Conservation (phyloP, 2,113 vertebrate genomes). For the Cephalophus harveyi region DNA sequence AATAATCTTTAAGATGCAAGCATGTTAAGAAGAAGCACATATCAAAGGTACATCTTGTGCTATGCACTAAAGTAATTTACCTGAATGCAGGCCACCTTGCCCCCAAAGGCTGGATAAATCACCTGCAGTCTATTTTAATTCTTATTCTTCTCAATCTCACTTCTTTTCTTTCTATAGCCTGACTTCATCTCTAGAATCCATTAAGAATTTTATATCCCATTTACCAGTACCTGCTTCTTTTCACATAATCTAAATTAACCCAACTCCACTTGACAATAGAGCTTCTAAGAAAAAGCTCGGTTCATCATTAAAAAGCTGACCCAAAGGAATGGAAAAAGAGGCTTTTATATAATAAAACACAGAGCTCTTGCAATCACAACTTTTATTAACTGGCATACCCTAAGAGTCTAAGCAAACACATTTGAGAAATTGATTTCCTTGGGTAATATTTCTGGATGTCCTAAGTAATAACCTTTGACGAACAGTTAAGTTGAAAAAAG, state of each 20-base stretch:
- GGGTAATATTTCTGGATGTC: constrained; percentile 22
- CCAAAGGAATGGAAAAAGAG: constrained; percentile 47
- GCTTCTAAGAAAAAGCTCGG: constrained; percentile 35
- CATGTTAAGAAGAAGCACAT: not conserved
- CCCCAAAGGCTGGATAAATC: constrained; percentile 36
- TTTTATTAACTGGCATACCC: constrained; percentile 60
- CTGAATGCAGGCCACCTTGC: not conserved
- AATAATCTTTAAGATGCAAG: not conserved
- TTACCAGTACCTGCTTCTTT: constrained; percentile 56
- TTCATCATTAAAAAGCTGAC: constrained; percentile 47
- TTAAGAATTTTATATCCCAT: constrained; percentile 58
- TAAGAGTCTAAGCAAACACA: constrained; percentile 42
- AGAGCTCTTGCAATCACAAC: constrained; percentile 35
- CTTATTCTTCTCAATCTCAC: constrained; percentile 26
- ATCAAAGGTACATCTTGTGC: constrained; percentile 1
- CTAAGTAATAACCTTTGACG: constrained; percentile 14
- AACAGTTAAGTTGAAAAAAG: constrained; percentile 30
- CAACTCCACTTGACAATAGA: constrained; percentile 44
- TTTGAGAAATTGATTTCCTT: constrained; percentile 61
- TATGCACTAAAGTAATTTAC: constrained; percentile 12
- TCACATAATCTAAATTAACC: constrained; percentile 62
- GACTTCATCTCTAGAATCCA: constrained; percentile 59
- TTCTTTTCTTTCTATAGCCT: not conserved
- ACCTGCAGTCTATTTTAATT: constrained; percentile 41
- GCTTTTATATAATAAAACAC: constrained; percentile 52